phyloP scores from a whole-genome alignment of 2,113 vertebrate genomes.

The Alces alces region DNA sequence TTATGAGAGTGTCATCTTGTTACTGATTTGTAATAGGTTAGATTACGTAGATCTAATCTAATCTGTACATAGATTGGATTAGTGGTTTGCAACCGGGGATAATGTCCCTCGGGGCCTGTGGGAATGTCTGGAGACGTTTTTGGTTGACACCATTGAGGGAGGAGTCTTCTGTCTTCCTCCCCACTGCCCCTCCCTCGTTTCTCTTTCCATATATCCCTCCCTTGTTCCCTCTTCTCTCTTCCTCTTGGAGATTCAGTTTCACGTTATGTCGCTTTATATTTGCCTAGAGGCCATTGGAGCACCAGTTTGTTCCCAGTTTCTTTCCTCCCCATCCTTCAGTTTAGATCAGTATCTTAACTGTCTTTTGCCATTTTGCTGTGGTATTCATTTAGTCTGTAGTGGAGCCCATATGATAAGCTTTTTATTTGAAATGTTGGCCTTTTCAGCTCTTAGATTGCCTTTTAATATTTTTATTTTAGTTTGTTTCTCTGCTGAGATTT shows the following conservation, averaged over 20 bases:
- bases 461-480: background rate
- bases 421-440: background rate
- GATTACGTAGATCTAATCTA: background rate
- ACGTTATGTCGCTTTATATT: background rate
- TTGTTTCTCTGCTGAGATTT: background rate
- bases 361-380: background rate
- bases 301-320: background rate
- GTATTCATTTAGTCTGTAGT: background rate
- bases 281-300: background rate
- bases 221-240: background rate
- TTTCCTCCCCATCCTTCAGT: background rate
- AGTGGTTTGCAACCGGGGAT: background rate
- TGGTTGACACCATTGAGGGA: background rate
- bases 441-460: background rate
- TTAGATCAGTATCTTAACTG: background rate
- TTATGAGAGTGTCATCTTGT: background rate
- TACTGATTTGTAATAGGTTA: background rate
- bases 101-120: background rate
- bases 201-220: too few relatives aligned
- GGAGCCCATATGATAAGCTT: background rate
- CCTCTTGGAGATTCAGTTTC: background rate
- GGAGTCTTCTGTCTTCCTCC: fast-evolving
- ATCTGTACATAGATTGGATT: background rate
- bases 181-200: fast-evolving
- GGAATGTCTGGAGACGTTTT: background rate